Percentiles rank a stretch among this genome's conserved stretches.
phyloP scores from a whole-genome alignment of 2,113 vertebrate genomes.

The Dasyprocta punctata region DNA sequence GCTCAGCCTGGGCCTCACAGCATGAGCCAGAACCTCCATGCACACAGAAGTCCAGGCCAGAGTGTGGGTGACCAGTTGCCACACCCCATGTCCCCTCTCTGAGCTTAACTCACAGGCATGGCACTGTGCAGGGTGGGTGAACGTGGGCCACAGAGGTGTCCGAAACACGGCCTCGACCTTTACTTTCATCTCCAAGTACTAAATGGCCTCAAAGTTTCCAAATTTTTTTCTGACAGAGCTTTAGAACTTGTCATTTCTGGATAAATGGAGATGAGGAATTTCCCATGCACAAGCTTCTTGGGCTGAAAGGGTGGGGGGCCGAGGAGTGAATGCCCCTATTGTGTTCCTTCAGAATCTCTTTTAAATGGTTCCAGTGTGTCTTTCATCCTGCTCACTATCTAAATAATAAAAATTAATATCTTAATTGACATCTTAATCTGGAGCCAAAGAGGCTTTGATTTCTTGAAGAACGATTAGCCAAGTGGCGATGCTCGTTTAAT shows the following conservation, averaged over 20 bases:
- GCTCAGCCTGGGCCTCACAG: background rate
- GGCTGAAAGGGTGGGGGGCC: background rate
- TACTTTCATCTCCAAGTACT: background rate
- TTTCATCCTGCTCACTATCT: background rate
- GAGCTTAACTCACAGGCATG: background rate
- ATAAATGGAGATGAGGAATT: background rate
- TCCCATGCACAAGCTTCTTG: background rate
- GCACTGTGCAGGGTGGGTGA: background rate
- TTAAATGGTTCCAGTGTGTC: background rate
- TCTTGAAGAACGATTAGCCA: slow-evolving; percentile 10
- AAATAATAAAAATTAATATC: slow-evolving; percentile 30
- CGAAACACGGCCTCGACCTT: background rate
- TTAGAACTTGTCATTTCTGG: background rate
- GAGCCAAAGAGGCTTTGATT: slow-evolving; percentile 26
- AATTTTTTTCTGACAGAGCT: background rate
- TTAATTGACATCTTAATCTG: background rate
- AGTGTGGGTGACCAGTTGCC: too few relatives aligned
- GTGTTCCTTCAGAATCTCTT: background rate
- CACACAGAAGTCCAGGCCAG: background rate
- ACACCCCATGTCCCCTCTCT: background rate
- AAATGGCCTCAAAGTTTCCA: background rate
- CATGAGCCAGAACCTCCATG: background rate
- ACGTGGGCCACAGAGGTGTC: background rate
- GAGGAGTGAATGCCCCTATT: too few relatives aligned
- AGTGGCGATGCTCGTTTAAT: background rate